Percentiles rank a stretch among this genome's conserved stretches.
phyloP scores from a whole-genome alignment of 2,888 invertebrate genomes.

The Coecobrya sp. region DNA sequence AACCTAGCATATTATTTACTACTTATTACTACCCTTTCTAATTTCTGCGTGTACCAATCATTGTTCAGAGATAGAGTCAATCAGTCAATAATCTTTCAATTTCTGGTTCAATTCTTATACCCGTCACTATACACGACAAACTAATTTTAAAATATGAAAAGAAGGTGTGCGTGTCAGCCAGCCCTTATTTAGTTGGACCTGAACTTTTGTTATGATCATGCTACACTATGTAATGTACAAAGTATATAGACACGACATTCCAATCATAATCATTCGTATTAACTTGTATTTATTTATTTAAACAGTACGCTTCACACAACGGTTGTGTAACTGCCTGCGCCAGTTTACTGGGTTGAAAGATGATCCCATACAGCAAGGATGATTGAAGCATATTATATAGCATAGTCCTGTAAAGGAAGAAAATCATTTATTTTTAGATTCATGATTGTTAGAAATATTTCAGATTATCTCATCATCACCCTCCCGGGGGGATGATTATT shows the following conservation, averaged over 20 bases:
- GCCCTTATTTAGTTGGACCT: slow-evolving; percentile 33
- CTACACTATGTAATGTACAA: not conserved
- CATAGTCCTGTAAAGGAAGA: slow-evolving; percentile 9
- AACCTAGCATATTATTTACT: not conserved
- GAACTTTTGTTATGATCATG: not conserved
- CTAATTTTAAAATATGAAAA: slow-evolving; percentile 22
- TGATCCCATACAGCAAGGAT: slow-evolving; percentile 25
- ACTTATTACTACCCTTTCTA: not conserved
- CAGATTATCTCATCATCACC: slow-evolving; percentile 49
- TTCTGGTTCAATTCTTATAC: slow-evolving; percentile 33
- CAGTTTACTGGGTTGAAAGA: not conserved
- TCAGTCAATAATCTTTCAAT: slow-evolving; percentile 34
- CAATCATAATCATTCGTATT: not conserved
- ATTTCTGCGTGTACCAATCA: not conserved
- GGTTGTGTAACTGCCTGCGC: not conserved
- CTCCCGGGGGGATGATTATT: slow-evolving; percentile 45
- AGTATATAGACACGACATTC: slow-evolving; percentile 22
- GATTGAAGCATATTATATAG: not conserved
- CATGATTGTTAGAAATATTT: slow-evolving; percentile 7
- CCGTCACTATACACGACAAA: not conserved
- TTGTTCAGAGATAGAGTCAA: slow-evolving; percentile 1
- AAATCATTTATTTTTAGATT: slow-evolving; percentile 35
- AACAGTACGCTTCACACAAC: slow-evolving; percentile 9
- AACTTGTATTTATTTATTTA: not conserved
- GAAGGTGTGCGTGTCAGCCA: slow-evolving; percentile 25